These are phyloP conservation scores for Eudyptes chrysolophus DNA, from an alignment of 2,113 vertebrate genomes.

Conservation along the genomic window DNA sequence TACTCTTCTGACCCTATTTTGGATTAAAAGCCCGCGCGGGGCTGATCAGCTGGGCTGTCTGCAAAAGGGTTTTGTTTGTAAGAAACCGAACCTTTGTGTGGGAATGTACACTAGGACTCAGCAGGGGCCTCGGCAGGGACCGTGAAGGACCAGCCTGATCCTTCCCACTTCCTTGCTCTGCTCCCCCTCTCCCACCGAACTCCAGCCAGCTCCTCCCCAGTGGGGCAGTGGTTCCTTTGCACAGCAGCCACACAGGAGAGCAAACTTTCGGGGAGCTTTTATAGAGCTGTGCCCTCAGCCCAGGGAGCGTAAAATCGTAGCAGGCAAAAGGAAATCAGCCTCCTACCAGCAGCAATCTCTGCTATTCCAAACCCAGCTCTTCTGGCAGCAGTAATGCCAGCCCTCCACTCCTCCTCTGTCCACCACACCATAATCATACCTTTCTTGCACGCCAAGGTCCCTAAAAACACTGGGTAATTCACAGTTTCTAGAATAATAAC, in stretches of 20 bases:
- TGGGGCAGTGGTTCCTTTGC: neutral
- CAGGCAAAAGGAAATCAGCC: neutral
- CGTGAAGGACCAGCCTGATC: no score
- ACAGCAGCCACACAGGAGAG: neutral
- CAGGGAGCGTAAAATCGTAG: neutral
- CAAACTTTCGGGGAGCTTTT: fast-evolving
- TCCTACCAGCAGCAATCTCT: neutral
- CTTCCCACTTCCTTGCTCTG: neutral
- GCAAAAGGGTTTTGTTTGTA: neutral
- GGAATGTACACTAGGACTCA: fast-evolving
- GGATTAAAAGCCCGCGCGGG: fast-evolving
- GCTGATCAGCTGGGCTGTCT: neutral
- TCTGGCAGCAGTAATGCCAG: neutral
- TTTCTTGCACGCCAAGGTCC: fast-evolving
- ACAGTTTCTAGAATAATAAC: neutral
- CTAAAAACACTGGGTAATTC: neutral
- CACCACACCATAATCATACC: neutral
- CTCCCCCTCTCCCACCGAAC: neutral
- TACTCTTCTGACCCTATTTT: neutral
- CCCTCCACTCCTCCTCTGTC: neutral
- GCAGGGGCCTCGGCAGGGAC: neutral
- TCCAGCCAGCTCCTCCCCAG: neutral
- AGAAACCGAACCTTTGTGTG: neutral
- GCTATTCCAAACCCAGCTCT: neutral
- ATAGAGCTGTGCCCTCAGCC: neutral